Evolutionary conservation across 1,140 invertebrate species (phyloP).

Genomic region (Drosophila malerkotliana): DNA sequence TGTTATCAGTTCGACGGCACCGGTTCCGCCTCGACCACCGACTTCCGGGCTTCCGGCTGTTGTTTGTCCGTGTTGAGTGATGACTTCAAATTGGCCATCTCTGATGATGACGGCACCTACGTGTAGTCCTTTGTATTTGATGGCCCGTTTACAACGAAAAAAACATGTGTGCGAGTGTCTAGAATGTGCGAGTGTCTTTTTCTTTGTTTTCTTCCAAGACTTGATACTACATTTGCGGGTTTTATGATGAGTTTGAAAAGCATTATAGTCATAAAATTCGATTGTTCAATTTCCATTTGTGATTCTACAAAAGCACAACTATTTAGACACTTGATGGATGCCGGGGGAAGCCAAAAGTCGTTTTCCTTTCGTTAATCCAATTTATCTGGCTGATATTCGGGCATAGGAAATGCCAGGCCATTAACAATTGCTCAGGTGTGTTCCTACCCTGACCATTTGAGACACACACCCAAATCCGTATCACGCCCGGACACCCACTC

Average conservation of each 20-base stretch:
- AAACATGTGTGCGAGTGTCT: slow-evolving; percentile 58
- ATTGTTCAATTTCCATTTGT: neutral
- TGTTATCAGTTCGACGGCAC: slow-evolving; percentile 43
- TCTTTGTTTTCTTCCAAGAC: slow-evolving; percentile 9
- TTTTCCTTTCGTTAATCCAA: slow-evolving; percentile 7
- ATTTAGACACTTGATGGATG: slow-evolving; percentile 13
- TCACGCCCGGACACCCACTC: slow-evolving; percentile 13
- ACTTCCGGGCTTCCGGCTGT: slow-evolving; percentile 25
- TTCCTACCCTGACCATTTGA: slow-evolving; percentile 38
- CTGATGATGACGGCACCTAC: slow-evolving; percentile 61
- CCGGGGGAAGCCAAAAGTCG: slow-evolving; percentile 29
- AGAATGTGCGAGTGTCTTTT: slow-evolving; percentile 8
- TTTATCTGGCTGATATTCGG: slow-evolving; percentile 30
- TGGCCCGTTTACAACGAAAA: slow-evolving; percentile 34
- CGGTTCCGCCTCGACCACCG: slow-evolving; percentile 41
- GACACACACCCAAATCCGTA: slow-evolving; percentile 8
- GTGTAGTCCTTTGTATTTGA: slow-evolving; percentile 56
- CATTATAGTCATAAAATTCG: neutral
- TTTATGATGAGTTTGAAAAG: neutral
- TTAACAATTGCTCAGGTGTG: slow-evolving; percentile 77
- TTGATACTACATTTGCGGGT: slow-evolving; percentile 2
- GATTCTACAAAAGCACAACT: neutral
- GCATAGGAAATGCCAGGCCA: slow-evolving; percentile 48
- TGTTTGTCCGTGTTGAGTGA: slow-evolving; percentile 78
- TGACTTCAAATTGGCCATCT: slow-evolving; percentile 78